Evolutionary conservation across 2,797 vertebrate species (phyloP), one percentile per base, ranked within the genome.

Genomic region (Chromobotia macracanthus): DNA sequence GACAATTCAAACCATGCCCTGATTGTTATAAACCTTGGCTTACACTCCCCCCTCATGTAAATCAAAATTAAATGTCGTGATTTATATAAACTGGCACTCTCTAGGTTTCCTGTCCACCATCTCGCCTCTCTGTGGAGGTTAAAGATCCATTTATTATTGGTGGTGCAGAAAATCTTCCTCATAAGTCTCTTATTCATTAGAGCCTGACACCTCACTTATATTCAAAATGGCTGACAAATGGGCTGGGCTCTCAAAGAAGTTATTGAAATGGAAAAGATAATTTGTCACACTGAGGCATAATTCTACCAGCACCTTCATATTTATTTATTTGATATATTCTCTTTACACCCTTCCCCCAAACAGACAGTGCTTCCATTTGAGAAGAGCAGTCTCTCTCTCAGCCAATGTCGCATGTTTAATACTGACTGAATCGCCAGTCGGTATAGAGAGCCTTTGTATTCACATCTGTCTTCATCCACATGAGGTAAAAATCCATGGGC

Each of bases 141-240:
- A 83, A 89, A 87, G 86, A 83, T 78, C 77, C 51, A 82, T 84
- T 89, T 85, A 89, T 90, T 89, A 86, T 73, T 79, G 68, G 84
- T 82, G 58, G 81, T 77, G 74, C 70, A 61, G 78, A 85, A 85
- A 85, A 85, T 87, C 79, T 83, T 80, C 58, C 41, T 86, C 86
- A 90, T 87, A 85, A 86, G 84, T 87, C 85, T 75, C 80, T 86
- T 77, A 82, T 86, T 90, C 85, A 83, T 88, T 88, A 84, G 75
- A 83, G 64, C 75, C 64, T 80, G 87, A 89, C 87, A 89, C 89
- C 79, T 88, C 83, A 88, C 85, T 89, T 86, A 76, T 77, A 78
- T 78, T 77, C 82, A 83, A 89, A 89, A 88, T 83, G 83, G 83
- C 84, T 90, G 89, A 92, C 87, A 86, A 92, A 92, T 89, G 87